Evolutionary conservation across 2,888 invertebrate genomes (phyloP).

Genomic region (Agrilus cyanescens): DNA sequence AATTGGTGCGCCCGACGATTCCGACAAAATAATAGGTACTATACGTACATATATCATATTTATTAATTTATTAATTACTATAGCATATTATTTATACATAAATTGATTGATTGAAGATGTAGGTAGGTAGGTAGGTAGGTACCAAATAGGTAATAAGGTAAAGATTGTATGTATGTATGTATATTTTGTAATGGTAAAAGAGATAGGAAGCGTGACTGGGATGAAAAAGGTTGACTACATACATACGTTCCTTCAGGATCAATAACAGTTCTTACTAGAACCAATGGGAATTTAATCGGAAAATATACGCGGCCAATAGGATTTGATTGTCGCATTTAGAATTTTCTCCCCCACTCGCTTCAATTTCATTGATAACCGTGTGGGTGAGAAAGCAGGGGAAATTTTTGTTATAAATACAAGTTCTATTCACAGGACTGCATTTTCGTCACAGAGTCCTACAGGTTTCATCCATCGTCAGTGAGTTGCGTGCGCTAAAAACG

Average conservation of each 20-base stretch:
- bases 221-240: constrained; percentile 12
- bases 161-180: background rate
- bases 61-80: too few relatives aligned
- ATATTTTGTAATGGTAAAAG: background rate
- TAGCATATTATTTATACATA: too few relatives aligned
- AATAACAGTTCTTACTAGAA: constrained; percentile 23
- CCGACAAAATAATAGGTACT: too few relatives aligned
- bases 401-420: constrained; percentile 31
- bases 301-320: constrained; percentile 27
- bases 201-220: too few relatives aligned
- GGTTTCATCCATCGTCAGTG: too few relatives aligned
- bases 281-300: constrained; percentile 28
- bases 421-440: constrained; percentile 25
- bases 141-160: too few relatives aligned
- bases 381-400: constrained; percentile 41
- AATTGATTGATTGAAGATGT: too few relatives aligned
- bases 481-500: background rate
- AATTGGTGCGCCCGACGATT: too few relatives aligned
- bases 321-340: constrained; percentile 26
- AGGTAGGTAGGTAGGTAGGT: too few relatives aligned
- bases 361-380: constrained; percentile 56
- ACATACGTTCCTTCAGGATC: constrained; percentile 27
- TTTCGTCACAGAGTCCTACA: constrained; percentile 15
- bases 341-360: constrained; percentile 27
- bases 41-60: too few relatives aligned